phyloP scores from a whole-genome alignment of 2,888 invertebrate species.

The Diadromus collaris region DNA sequence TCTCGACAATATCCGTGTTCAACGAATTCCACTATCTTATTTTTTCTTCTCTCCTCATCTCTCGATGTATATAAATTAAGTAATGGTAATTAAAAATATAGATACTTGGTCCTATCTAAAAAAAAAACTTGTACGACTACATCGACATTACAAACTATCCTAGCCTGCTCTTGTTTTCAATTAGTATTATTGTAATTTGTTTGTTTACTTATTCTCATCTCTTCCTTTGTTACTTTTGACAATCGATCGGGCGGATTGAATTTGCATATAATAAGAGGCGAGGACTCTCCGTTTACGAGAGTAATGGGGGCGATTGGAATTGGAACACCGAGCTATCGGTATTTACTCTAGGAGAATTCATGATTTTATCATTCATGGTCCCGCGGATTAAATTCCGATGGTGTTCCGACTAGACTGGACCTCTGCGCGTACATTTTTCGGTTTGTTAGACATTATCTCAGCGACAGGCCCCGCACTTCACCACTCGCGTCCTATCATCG shows the following conservation, averaged over 20 bases:
- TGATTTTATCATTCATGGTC: slow-evolving; percentile 72
- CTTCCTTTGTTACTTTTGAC: slow-evolving; percentile 57
- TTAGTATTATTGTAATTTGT: slow-evolving; percentile 24
- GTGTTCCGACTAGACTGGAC: slow-evolving; percentile 73
- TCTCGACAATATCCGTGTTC: slow-evolving; percentile 24
- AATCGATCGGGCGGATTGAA: slow-evolving; percentile 61
- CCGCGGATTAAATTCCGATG: slow-evolving; percentile 70
- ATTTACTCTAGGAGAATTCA: slow-evolving; percentile 61
- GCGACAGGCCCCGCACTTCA: slow-evolving; percentile 55
- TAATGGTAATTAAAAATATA: slow-evolving; percentile 62
- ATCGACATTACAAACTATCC: slow-evolving; percentile 40
- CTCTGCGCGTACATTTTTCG: slow-evolving; percentile 52
- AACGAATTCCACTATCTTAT: slow-evolving; percentile 25
- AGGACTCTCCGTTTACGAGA: slow-evolving; percentile 42
- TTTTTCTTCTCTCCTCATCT: slow-evolving; percentile 1
- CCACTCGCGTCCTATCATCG: slow-evolving; percentile 41
- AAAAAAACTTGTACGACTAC: slow-evolving; percentile 40
- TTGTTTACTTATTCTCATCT: slow-evolving; percentile 10
- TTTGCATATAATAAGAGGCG: slow-evolving; percentile 56
- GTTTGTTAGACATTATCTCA: slow-evolving; percentile 64
- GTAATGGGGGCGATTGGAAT: slow-evolving; percentile 25
- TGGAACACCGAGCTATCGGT: slow-evolving; percentile 39
- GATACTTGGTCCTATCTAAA: slow-evolving; percentile 65
- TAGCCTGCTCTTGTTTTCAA: slow-evolving; percentile 43
- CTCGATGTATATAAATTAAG: slow-evolving; percentile 51